phyloP scores from a whole-genome alignment of 2,888 invertebrate genomes.

The Ophion slaviceki region DNA sequence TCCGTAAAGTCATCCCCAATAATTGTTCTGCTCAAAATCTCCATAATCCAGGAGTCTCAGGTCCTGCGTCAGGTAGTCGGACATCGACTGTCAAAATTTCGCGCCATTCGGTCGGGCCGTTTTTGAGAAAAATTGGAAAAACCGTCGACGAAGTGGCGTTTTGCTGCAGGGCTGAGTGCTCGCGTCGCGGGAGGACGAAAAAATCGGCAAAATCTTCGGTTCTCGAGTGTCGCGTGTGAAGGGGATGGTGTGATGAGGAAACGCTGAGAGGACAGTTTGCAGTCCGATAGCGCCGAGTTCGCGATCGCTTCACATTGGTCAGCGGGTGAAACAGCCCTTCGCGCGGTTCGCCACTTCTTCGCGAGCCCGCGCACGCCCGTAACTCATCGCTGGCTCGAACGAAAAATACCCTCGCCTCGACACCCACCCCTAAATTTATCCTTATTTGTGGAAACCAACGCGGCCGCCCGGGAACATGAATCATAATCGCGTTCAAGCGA shows the following conservation, averaged over 20 bases:
- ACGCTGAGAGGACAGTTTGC: slow-evolving; percentile 61
- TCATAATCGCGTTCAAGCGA: slow-evolving; percentile 57
- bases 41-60: too few species aligned
- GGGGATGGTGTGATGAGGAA: slow-evolving; percentile 27
- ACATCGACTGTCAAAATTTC: too few species aligned
- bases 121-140: too few species aligned
- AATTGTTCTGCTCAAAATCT: too few species aligned
- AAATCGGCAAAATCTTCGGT: slow-evolving; percentile 36
- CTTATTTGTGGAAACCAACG: slow-evolving; percentile 65
- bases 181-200: neutral
- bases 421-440: slow-evolving; percentile 64
- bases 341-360: slow-evolving; percentile 41
- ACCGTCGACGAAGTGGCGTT: too few species aligned
- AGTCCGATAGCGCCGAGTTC: slow-evolving; percentile 30
- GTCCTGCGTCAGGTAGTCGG: too few species aligned
- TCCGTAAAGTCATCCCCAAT: too few species aligned
- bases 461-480: slow-evolving; percentile 59
- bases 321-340: slow-evolving; percentile 41
- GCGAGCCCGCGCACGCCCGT: slow-evolving; percentile 33
- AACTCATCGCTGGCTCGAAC: slow-evolving; percentile 57
- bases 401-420: slow-evolving; percentile 70
- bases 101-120: too few species aligned
- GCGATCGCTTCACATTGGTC: slow-evolving; percentile 45
- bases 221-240: neutral
- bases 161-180: neutral